Conservation (phyloP, 2,797 vertebrate genomes). For the Malurus leucopterus region DNA sequence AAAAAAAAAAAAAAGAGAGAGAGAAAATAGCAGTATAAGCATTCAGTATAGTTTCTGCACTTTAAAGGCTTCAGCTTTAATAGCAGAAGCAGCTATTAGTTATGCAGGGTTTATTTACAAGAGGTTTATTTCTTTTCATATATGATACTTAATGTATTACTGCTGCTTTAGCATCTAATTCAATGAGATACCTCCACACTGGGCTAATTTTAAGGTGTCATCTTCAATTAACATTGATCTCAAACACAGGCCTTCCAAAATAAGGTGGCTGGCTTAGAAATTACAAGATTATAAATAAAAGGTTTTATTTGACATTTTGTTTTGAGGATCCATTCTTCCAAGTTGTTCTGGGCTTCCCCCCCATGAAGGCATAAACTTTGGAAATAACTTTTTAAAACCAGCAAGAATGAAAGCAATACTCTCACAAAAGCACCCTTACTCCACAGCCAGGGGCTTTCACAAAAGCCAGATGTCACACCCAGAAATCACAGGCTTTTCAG, state of each 20-base stretch:
- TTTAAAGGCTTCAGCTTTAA: background rate
- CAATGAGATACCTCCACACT: constrained; percentile 2
- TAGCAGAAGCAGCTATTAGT: background rate
- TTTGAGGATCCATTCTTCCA: background rate
- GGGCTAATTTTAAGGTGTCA: constrained; percentile 27
- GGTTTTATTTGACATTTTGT: background rate
- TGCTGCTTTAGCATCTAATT: constrained; percentile 16
- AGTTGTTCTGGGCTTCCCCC: background rate
- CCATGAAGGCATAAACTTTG: background rate
- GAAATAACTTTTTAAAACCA: background rate
- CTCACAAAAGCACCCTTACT: background rate
- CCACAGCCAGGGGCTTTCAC: background rate
- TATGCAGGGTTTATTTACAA: background rate
- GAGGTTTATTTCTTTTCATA: constrained; percentile 30
- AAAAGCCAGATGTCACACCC: background rate
- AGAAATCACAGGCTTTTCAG: background rate
- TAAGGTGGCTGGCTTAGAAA: background rate
- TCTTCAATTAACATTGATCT: constrained; percentile 44
- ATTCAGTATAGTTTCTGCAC: background rate
- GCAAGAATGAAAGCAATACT: background rate
- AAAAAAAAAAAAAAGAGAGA: background rate
- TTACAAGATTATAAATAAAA: constrained; percentile 21
- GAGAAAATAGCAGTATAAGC: background rate
- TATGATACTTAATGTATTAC: constrained; percentile 2
- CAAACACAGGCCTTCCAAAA: constrained; percentile 1